Conservation (phyloP, 2,113 vertebrate genomes). For the Chaetorhynchus papuensis region DNA sequence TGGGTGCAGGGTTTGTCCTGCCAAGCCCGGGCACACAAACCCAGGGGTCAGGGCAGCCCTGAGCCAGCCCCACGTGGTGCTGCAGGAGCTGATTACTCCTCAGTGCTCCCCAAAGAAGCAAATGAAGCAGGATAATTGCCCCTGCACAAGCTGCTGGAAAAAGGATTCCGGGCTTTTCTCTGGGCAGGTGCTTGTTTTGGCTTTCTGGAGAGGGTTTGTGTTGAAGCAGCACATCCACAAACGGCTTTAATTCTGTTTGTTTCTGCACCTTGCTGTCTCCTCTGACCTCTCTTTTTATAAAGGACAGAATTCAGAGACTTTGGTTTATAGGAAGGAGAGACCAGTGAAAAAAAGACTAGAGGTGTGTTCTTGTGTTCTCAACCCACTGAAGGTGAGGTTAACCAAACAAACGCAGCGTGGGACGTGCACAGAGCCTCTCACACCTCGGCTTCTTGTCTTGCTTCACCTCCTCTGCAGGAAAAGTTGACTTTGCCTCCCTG, state of each 20-base stretch:
- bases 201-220: neutral
- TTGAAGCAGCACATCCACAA: neutral
- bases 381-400: neutral
- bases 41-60: neutral
- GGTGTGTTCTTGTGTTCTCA: too few relatives aligned
- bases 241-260: neutral
- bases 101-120: neutral
- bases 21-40: neutral
- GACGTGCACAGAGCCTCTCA: neutral
- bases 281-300: neutral
- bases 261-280: neutral
- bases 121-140: neutral
- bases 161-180: neutral
- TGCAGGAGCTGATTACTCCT: neutral
- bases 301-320: neutral
- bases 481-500: neutral
- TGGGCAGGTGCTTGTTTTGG: neutral
- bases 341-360: neutral
- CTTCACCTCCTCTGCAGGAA: neutral
- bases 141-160: neutral
- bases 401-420: neutral
- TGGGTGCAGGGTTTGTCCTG: neutral
- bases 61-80: neutral
- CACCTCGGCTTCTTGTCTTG: neutral
- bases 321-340: neutral